Conservation (phyloP, 2,797 vertebrate genomes). For the Crenichthys baileyi region DNA sequence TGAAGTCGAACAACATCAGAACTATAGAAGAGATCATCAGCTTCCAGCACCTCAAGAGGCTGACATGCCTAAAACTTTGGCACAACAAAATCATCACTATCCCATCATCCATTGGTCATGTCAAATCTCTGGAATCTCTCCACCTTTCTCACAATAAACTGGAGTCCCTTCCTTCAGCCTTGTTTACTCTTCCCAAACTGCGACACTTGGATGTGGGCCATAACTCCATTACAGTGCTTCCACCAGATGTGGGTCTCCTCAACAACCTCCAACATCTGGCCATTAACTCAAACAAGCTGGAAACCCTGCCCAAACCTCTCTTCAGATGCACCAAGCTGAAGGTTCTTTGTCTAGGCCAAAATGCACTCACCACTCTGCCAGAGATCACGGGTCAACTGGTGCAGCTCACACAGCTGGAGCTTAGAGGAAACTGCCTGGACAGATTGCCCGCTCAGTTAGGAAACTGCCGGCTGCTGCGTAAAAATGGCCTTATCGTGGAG, state of each 20-base stretch:
- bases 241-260: slow-evolving; percentile 88
- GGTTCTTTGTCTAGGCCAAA: slow-evolving; percentile 92
- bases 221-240: slow-evolving; percentile 89
- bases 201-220: slow-evolving; percentile 91
- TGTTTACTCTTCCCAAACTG: slow-evolving; percentile 94
- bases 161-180: slow-evolving; percentile 87
- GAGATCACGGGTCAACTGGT: slow-evolving; percentile 88
- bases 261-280: slow-evolving; percentile 94
- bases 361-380: slow-evolving; percentile 88
- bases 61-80: slow-evolving; percentile 97
- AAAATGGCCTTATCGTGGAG: slow-evolving; percentile 89
- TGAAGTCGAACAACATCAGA: slow-evolving; percentile 94
- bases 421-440: slow-evolving; percentile 95
- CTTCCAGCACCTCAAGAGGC: slow-evolving; percentile 96
- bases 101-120: slow-evolving; percentile 90
- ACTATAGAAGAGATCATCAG: slow-evolving; percentile 98
- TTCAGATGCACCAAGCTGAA: slow-evolving; percentile 94
- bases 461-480: slow-evolving; percentile 91
- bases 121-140: slow-evolving; percentile 93
- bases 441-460: slow-evolving; percentile 88
- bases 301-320: slow-evolving; percentile 89
- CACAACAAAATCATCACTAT: slow-evolving; percentile 97
- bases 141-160: slow-evolving; percentile 97
- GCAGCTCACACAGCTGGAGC: slow-evolving; percentile 92
- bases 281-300: slow-evolving; percentile 93